Percentiles rank a stretch among this genome's conserved stretches.
These are phyloP conservation scores for Taxidea taxus DNA, from an alignment of 2,113 vertebrate genomes.

Conservation along the genomic window DNA sequence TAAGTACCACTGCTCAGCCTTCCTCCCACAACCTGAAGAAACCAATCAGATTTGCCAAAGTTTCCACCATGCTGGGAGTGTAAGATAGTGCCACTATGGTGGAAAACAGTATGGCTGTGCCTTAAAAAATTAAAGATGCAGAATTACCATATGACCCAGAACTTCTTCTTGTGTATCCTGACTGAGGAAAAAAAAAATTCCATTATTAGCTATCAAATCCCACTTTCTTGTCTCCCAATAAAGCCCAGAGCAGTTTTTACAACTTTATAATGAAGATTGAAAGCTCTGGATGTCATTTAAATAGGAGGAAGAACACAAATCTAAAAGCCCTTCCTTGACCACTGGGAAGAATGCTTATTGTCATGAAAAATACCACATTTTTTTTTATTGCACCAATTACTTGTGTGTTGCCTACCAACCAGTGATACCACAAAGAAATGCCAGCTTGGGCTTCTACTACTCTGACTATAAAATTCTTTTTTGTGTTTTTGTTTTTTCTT, in stretches of 20 bases:
- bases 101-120: background rate
- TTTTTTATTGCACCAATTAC: background rate
- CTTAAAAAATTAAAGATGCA: background rate
- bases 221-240: background rate
- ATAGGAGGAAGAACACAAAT: background rate
- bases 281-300: background rate
- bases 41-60: background rate
- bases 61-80: fast-evolving
- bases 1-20: fast-evolving
- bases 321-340: background rate
- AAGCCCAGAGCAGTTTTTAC: background rate
- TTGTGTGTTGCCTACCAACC: background rate
- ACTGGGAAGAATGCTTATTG: background rate
- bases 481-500: background rate
- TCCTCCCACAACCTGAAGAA: background rate
- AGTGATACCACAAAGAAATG: background rate
- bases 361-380: background rate
- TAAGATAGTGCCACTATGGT: background rate
- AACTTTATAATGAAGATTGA: too few relatives aligned
- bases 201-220: background rate
- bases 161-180: background rate
- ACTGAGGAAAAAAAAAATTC: background rate
- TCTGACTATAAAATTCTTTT: background rate
- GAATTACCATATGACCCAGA: background rate
- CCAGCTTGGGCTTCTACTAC: background rate